Base-by-base conservation (phyloP, 2,113 vertebrate species). In the Solea solea region DNA sequence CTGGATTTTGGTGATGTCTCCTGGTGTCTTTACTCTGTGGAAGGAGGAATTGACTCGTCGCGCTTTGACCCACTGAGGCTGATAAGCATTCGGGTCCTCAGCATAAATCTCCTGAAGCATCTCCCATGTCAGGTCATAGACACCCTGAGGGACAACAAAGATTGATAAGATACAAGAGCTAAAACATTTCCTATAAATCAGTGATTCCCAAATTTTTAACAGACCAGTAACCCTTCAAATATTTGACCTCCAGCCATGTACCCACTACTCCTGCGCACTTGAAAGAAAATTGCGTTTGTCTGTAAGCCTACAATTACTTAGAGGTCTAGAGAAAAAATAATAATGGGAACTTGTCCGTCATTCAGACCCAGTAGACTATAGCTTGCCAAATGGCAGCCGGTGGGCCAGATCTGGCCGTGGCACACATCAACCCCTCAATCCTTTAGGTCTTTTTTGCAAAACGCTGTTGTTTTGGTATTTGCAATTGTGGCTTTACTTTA, bases 91-190 rank as follows among this genome's bases (percentile, higher is more conserved):
- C 57, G 96, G 96, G 86, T 98, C 96, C 84, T 98, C 96, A 25
- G 95, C 93, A 53, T 95, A 98, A 71, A 99, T 95, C 69, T 98
- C 97, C 78, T 94, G 95, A 82, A 98, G 95, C 71, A 99, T 95
- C 87, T 98, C 96, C 93, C 93, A 96, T 2, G 96, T 96, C 80
- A 99, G 92, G 87, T 99, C 97, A 93, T 95, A 99, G 28, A 98
- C 95, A 78, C 94, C 94, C 98, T 99, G 21, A 0, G 14, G 16
- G 80, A 39, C 9, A 50, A 62, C 15, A 59, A 2, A 61, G 9
- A 39, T 2, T 0, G 15, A 41, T 52, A 2, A 57, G 15, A 64
- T 16, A 15, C 0, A 5, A 21, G 3, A 2, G 5, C 8, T 21
- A 13, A 40, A 53, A 61, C 25, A 34, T 1, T 9, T 12, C 5